Base-by-base conservation (phyloP, 2,113 vertebrate species). In the Scalopus aquaticus region DNA sequence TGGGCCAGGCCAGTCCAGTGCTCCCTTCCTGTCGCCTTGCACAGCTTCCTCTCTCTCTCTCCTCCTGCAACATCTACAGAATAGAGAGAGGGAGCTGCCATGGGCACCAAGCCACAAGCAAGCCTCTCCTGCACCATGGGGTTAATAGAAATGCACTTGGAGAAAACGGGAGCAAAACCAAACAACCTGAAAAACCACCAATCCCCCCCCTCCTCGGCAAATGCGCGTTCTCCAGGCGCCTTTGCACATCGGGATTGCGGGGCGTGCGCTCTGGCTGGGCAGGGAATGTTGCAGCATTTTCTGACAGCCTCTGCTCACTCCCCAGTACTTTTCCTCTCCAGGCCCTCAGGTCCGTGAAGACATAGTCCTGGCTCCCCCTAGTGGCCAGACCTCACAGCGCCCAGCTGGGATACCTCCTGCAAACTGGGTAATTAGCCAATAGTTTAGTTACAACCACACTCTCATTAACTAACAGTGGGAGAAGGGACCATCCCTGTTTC, bases 311-410 rank as follows among this genome's bases (percentile, higher is more conserved):
- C 19, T 19, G 42, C 64, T 88, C 54, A n/a, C 22, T 65, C 20
- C 1, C 15, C 84, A 44, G 96, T 92, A 83, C 78, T 95, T 97
- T 96, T 97, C 96, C 96, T 92, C 85, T 91, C 10, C 67, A 49
- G 15, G 11, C 19, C 39, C 44, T 65, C 30, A 0, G 39, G 20
- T 32, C 32, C 7, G 44, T 0, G 32, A 81, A 62, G 85, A 58
- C 83, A 44, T n/a, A 26, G 42, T 39, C 72, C 37, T 70, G 60
- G 76, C 91, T 49, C 96, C 97, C 89, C 56, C 96, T 95, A 81
- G 91, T 49, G 96, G 73, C 44, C 88, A 83, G 20, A 72, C 37
- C 92, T 77, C 81, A 16, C 19, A 20, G 62, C 32, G 60, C 20
- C 0, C 42, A 24, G 6, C 73, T 60, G 60, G 39, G 56, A 28